Conservation (phyloP, 2,797 vertebrate genomes). For the Lacerta agilis region DNA sequence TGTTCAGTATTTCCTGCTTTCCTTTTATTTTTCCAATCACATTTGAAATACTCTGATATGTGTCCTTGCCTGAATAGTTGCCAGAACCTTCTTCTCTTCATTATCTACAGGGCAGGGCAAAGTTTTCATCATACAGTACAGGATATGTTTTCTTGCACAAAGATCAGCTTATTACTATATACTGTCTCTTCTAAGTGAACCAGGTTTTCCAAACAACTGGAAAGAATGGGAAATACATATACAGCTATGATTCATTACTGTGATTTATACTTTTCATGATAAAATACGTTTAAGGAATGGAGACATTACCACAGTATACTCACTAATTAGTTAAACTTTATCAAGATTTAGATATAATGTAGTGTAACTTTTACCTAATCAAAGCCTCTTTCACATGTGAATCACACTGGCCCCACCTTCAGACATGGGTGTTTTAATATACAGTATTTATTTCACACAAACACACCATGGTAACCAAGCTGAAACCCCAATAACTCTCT, state of each 20-base stretch:
- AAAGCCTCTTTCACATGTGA: neutral
- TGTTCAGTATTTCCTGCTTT: neutral
- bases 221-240: neutral
- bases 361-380: neutral
- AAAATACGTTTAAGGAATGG: neutral
- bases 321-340: neutral
- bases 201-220: neutral
- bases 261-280: neutral
- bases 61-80: neutral
- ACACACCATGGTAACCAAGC: neutral
- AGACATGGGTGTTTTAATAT: neutral
- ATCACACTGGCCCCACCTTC: neutral
- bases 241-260: neutral
- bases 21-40: neutral
- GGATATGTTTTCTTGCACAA: rapidly evolving
- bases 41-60: neutral
- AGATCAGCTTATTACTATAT: neutral
- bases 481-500: neutral
- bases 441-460: neutral
- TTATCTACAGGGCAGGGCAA: neutral
- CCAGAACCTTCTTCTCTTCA: neutral
- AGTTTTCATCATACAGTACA: constrained; percentile 8
- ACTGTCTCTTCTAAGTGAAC: neutral
- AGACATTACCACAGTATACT: neutral
- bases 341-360: neutral